Conservation (phyloP, 2,797 vertebrate genomes). For the Gymnoscopelus braueri region DNA sequence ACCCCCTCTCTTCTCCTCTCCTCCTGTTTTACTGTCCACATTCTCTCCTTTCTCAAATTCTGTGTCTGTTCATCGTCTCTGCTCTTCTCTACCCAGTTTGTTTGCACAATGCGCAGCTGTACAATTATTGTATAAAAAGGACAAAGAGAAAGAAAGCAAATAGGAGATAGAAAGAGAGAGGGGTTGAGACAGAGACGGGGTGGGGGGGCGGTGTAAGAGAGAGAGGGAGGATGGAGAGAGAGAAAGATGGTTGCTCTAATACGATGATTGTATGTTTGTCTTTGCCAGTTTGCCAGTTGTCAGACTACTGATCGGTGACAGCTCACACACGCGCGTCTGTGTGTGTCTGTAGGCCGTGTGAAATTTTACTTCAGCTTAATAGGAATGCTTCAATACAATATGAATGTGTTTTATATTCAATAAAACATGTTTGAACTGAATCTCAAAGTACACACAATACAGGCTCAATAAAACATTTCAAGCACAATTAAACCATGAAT, state of each 20-base stretch:
- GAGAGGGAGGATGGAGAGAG: slow-evolving; percentile 41
- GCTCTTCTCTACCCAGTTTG: slow-evolving; percentile 22
- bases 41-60: neutral
- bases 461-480: no score
- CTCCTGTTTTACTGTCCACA: neutral
- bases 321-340: slow-evolving; percentile 76
- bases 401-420: no score
- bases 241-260: slow-evolving; percentile 84
- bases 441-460: no score
- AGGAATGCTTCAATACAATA: no score
- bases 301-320: slow-evolving; percentile 93
- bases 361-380: no score
- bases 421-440: no score
- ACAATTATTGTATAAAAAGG: slow-evolving; percentile 63
- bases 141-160: slow-evolving; percentile 37
- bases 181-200: slow-evolving; percentile 29
- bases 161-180: slow-evolving; percentile 20
- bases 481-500: no score
- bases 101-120: slow-evolving; percentile 47
- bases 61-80: neutral
- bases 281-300: slow-evolving; percentile 89
- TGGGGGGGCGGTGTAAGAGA: slow-evolving; percentile 42
- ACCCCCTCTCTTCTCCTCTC: slow-evolving; percentile 1
- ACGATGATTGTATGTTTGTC: slow-evolving; percentile 96
- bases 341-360: no score